Conservation (phyloP, 2,113 vertebrate genomes). For the Harpagus bidentatus region DNA sequence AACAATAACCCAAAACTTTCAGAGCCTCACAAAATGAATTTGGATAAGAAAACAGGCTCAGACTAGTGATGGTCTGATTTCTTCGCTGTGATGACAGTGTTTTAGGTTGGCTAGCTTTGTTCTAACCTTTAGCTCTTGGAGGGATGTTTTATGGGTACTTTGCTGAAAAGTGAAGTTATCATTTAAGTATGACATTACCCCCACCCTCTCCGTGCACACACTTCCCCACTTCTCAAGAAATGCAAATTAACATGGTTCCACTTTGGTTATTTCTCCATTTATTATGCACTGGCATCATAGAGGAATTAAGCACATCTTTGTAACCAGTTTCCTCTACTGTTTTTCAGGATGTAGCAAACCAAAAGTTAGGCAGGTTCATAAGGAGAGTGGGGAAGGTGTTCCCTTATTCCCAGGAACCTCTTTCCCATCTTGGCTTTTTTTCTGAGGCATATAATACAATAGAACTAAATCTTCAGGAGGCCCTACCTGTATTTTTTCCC, state of each 20-base stretch:
- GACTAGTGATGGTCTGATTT: background rate
- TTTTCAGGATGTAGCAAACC: background rate
- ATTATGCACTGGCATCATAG: background rate
- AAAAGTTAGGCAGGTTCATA: background rate
- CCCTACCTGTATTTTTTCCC: background rate
- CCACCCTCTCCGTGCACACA: too few species aligned
- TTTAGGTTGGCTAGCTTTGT: background rate
- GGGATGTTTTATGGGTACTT: background rate
- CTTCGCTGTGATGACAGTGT: background rate
- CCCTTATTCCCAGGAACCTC: background rate
- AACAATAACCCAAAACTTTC: background rate
- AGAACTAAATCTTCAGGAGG: background rate
- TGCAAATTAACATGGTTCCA: background rate
- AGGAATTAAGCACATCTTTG: background rate
- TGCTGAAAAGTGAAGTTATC: background rate
- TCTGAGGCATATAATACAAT: background rate
- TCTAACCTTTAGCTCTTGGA: background rate
- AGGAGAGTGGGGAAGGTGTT: background rate
- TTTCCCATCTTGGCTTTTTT: background rate
- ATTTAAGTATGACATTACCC: background rate
- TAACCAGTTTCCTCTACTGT: background rate
- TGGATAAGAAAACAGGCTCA: background rate
- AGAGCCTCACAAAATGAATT: accelerated
- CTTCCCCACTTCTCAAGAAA: background rate
- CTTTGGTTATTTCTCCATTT: background rate